Percentiles rank a stretch among this genome's conserved stretches.
Conservation (phyloP, 2,888 invertebrate species). For the Melanargia galathea region DNA sequence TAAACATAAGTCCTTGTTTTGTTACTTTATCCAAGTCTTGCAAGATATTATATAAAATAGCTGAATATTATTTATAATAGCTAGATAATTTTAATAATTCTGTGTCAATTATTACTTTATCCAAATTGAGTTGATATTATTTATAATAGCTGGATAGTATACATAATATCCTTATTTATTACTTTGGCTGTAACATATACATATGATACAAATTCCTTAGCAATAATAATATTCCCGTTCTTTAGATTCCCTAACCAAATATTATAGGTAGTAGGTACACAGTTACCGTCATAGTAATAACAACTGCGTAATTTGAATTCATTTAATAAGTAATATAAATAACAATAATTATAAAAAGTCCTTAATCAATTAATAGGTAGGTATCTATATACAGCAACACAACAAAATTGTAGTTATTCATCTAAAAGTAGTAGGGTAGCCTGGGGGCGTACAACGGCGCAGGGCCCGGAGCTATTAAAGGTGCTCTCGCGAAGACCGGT, state of each 20-base stretch:
- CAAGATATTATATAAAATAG: no score
- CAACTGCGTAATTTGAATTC: constrained; percentile 44
- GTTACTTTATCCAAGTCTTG: no score
- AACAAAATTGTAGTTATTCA: constrained; percentile 78
- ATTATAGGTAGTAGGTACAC: background rate
- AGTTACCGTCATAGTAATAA: background rate
- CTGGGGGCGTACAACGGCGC: constrained; percentile 54
- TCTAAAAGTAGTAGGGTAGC: constrained; percentile 71
- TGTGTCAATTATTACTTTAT: no score
- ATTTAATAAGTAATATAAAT: constrained; percentile 68
- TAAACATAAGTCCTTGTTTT: no score
- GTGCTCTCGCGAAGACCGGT: constrained; percentile 49
- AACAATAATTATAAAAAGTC: constrained; percentile 64
- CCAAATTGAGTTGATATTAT: no score
- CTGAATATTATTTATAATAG: no score
- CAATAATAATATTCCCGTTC: no score
- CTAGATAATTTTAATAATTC: no score
- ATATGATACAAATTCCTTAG: no score
- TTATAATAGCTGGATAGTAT: no score
- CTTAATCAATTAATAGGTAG: constrained; percentile 49
- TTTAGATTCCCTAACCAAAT: background rate
- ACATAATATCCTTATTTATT: no score
- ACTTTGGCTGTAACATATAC: no score
- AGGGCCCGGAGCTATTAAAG: constrained; percentile 46
- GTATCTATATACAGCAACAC: constrained; percentile 54